These are phyloP conservation scores for Micronycteris hirsuta DNA, from an alignment of 2,113 vertebrate genomes.

Conservation along the genomic window DNA sequence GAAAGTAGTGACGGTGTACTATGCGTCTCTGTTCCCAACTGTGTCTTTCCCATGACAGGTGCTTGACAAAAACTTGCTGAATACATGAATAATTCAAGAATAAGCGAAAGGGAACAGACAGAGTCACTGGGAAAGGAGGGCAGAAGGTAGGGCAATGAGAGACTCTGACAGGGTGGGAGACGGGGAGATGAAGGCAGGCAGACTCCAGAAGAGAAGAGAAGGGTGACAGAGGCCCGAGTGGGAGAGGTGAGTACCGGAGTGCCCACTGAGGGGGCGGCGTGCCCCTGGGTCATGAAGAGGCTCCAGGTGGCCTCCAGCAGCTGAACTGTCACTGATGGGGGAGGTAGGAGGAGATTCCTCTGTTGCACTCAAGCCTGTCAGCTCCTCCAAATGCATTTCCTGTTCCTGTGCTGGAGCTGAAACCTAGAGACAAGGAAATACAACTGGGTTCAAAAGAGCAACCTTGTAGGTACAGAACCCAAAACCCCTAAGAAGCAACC, in stretches of 20 bases:
- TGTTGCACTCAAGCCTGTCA: neutral
- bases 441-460: conserved; percentile 13
- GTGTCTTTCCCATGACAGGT: neutral
- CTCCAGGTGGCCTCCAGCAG: neutral
- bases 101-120: neutral
- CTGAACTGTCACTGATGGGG: neutral
- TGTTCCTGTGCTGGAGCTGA: neutral
- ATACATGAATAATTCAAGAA: neutral
- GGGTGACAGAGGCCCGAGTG: neutral
- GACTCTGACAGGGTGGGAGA: neutral
- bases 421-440: conserved; percentile 47
- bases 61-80: neutral
- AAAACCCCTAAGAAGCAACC: neutral
- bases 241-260: neutral
- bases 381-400: conserved; percentile 36
- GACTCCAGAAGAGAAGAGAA: neutral
- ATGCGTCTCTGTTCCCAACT: neutral
- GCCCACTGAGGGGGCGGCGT: neutral
- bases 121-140: neutral
- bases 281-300: neutral
- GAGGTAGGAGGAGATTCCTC: conserved; percentile 8
- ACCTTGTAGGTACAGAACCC: neutral
- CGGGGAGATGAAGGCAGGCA: neutral
- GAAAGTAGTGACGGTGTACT: neutral
- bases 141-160: neutral